Evolutionary conservation across 53 echinoderm and acorn worm species (phyloP), one percentile per base, ranked within the genome.

Genomic region (Crossaster papposus): DNA sequence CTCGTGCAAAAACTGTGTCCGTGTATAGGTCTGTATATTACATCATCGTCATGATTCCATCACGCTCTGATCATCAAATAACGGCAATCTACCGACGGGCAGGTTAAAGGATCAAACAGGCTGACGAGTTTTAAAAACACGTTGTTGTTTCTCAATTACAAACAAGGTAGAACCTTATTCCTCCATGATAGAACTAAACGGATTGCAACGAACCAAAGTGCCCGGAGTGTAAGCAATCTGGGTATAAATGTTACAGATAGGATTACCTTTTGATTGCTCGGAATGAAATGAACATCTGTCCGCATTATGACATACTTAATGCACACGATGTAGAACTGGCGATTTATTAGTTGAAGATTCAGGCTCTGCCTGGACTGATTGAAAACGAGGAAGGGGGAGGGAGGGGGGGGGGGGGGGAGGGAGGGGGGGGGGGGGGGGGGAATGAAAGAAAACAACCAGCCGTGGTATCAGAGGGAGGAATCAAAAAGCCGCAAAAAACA

Each of bases 401-500:
- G 28, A 28, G 20, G 15, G 58, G 12, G 58, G 12, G 17, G 28
- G 28, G 28, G 4, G 28, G 11, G 20, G 15, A 17, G 12, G 58
- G 12, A 58, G 28, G 28, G 28, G 4, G 28, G 20, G 15, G 58
- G 12, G 58, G 12, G 17, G 28, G 28, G 28, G 4, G 28, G 11
- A 68, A 28, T 26, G 68, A 68, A 68, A 68, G 28, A 24, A 68
- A 63, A 81, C 54, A 62, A 81, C 36, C 31, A 81, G 20, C 32
- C 29, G 62, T 31, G 36, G 30, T 33, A 26, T 54, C 28, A 62
- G 31, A 34, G 62, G 32, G 52, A 34, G 58, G 55, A 81, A 34
- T 81, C 81, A 14, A 52, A 58, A 58, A 81, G 81, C 58, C 62
- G 81, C 22, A 17, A 81, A 81, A 81, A 30, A 54, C 81, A 3